phyloP scores from a whole-genome alignment of 2,888 invertebrate genomes.

The Catocala nupta region DNA sequence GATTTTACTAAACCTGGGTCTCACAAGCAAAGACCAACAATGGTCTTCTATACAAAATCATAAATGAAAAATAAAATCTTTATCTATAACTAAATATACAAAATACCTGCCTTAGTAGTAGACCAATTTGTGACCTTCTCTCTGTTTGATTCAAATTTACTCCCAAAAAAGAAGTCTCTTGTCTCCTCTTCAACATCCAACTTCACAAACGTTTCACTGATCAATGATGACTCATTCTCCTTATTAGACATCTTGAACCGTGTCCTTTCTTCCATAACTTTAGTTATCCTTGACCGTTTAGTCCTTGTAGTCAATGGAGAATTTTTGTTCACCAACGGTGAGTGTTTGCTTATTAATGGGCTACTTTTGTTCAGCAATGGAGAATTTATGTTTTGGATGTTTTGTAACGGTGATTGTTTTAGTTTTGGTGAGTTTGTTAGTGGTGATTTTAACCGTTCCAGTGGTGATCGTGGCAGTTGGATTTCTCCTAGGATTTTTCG shows the following conservation, averaged over 20 bases:
- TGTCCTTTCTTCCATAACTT: slow-evolving; percentile 74
- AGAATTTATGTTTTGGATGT: slow-evolving; percentile 34
- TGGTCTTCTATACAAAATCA: too few species aligned
- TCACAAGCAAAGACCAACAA: too few species aligned
- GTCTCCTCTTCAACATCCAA: slow-evolving; percentile 78
- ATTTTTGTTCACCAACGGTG: slow-evolving; percentile 36
- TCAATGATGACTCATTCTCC: slow-evolving; percentile 64
- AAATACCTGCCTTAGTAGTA: slow-evolving; percentile 67
- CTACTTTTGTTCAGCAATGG: slow-evolving; percentile 50
- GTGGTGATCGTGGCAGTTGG: slow-evolving; percentile 59
- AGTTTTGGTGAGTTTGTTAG: slow-evolving; percentile 26
- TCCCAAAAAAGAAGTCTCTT: slow-evolving; percentile 72
- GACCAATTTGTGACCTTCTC: slow-evolving; percentile 66
- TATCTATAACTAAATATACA: neutral
- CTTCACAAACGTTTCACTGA: slow-evolving; percentile 66
- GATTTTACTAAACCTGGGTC: too few species aligned
- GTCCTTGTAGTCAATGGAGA: slow-evolving; percentile 57
- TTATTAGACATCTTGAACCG: slow-evolving; percentile 75
- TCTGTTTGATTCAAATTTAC: slow-evolving; percentile 56
- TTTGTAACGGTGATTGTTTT: slow-evolving; percentile 50
- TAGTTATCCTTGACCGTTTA: slow-evolving; percentile 67
- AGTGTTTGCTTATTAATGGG: slow-evolving; percentile 31
- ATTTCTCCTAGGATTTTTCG: slow-evolving; percentile 73
- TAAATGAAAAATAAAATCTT: too few species aligned
- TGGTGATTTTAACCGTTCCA: slow-evolving; percentile 61